Conservation (phyloP, 2,888 invertebrate species). For the Lasius platythorax region DNA sequence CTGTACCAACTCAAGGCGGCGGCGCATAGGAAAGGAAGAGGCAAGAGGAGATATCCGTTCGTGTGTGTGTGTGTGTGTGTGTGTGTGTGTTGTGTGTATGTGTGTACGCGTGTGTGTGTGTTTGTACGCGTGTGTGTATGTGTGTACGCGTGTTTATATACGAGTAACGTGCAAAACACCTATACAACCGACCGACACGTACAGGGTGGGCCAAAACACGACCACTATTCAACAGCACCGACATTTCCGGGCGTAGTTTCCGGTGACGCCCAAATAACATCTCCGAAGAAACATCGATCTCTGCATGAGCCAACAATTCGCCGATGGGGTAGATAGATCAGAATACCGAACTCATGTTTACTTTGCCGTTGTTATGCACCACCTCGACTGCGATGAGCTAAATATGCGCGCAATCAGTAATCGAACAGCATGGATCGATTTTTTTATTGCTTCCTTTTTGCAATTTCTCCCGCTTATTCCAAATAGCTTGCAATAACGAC, state of each 20-base stretch:
- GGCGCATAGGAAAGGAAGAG: conserved; percentile 16
- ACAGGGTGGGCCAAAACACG: conserved; percentile 77
- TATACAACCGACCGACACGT: conserved; percentile 44
- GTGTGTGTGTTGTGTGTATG: not conserved
- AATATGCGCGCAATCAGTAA: not conserved
- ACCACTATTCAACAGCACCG: conserved; percentile 77
- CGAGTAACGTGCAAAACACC: conserved; percentile 61
- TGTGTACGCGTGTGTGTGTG: not conserved
- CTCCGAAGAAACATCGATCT: conserved; percentile 69
- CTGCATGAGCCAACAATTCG: conserved; percentile 62
- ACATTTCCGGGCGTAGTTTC: conserved; percentile 69
- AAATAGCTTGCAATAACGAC: not conserved
- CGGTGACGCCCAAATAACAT: conserved; percentile 65
- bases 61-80: conserved; percentile 9
- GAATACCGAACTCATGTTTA: conserved; percentile 38
- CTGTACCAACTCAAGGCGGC: conserved; percentile 63
- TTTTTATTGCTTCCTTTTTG: not conserved
- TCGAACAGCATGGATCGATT: not conserved
- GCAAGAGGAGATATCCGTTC: conserved; percentile 40
- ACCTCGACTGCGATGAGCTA: conserved; percentile 13
- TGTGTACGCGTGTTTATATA: conserved; percentile 29
- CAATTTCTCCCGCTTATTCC: not conserved
- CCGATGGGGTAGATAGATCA: conserved; percentile 35
- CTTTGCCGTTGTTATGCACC: conserved; percentile 32
- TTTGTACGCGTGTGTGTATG: conserved; percentile 45